A percentile compares a stretch with the other conserved stretches of the same genome.
Conservation (phyloP, 2,888 invertebrate genomes). For the Dastarcus helophoroides region DNA sequence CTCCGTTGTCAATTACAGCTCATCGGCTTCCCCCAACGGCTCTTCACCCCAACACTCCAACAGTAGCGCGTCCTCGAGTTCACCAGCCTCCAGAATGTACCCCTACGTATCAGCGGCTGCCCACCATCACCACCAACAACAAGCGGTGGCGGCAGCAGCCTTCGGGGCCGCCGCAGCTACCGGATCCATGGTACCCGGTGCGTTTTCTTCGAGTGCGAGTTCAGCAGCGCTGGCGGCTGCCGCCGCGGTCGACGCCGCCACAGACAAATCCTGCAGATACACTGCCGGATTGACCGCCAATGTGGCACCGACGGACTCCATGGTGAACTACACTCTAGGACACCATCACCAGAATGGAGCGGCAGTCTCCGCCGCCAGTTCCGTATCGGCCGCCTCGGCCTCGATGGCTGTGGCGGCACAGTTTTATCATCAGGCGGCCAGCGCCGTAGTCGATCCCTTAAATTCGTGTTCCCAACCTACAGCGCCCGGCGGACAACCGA, state of each 20-base stretch:
- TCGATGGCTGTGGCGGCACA: constrained; percentile 56
- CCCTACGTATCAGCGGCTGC: constrained; percentile 71
- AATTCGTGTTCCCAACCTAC: constrained; percentile 62
- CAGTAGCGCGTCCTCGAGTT: constrained; percentile 46
- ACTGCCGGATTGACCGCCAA: constrained; percentile 51
- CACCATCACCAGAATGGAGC: constrained; percentile 59
- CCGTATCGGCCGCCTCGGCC: constrained; percentile 64
- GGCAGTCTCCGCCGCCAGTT: constrained; percentile 52
- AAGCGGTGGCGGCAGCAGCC: constrained; percentile 59
- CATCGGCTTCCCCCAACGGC: constrained; percentile 53
- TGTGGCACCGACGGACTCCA: constrained; percentile 57
- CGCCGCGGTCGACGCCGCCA: constrained; percentile 53
- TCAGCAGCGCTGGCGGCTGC: constrained; percentile 50
- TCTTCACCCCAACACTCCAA: constrained; percentile 55
- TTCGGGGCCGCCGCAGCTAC: constrained; percentile 52
- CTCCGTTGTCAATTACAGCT: constrained; percentile 47
- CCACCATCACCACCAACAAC: constrained; percentile 51
- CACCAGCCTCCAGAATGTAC: constrained; percentile 73
- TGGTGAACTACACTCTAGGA: constrained; percentile 71
- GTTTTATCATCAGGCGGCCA: constrained; percentile 78
- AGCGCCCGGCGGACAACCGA: constrained; percentile 66
- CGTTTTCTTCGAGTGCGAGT: constrained; percentile 42
- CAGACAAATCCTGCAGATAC: constrained; percentile 75
- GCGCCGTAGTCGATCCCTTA: constrained; percentile 72
- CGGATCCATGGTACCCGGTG: constrained; percentile 50